A percentile compares a stretch with the other conserved stretches of the same genome.
phyloP scores from a whole-genome alignment of 2,113 vertebrate species.

The Paedocypris sp. region DNA sequence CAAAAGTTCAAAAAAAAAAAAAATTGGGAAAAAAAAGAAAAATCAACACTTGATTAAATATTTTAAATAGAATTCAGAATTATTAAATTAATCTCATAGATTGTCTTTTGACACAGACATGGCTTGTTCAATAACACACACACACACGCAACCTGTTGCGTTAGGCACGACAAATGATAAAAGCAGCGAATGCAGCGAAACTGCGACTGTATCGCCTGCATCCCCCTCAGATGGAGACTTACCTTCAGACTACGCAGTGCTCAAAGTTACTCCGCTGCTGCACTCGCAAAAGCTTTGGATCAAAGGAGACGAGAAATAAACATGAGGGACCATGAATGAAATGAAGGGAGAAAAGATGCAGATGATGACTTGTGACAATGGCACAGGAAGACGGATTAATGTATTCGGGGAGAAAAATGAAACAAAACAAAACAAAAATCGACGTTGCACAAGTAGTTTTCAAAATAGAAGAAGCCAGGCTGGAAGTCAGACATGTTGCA shows the following conservation, averaged over 20 bases:
- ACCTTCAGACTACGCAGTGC: conserved; percentile 36
- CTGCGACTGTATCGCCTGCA: conserved; percentile 11
- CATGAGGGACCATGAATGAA: conserved; percentile 3
- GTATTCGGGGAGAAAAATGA: neutral
- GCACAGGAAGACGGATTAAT: neutral
- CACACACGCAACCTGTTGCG: conserved; percentile 20
- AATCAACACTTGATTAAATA: too few relatives aligned
- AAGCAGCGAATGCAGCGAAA: neutral
- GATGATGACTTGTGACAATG: conserved; percentile 17
- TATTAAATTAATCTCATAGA: too few relatives aligned
- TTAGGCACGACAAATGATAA: neutral
- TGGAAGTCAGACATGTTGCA: conserved; percentile 18
- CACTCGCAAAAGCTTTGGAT: conserved; percentile 10
- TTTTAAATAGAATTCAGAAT: too few relatives aligned
- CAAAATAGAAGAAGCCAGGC: conserved; percentile 8
- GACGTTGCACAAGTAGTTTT: neutral
- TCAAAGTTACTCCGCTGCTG: neutral
- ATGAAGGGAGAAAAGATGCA: conserved; percentile 2
- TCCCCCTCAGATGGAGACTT: conserved; percentile 30
- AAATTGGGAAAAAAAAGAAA: too few relatives aligned
- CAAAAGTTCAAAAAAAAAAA: too few relatives aligned
- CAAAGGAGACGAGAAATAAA: conserved; percentile 28
- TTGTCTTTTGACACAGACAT: neutral
- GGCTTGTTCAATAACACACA: neutral
- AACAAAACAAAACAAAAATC: neutral